A percentile compares a stretch with the other conserved stretches of the same genome.
phyloP scores from a whole-genome alignment of 2,113 vertebrate genomes.

The Corythornis vintsioides region DNA sequence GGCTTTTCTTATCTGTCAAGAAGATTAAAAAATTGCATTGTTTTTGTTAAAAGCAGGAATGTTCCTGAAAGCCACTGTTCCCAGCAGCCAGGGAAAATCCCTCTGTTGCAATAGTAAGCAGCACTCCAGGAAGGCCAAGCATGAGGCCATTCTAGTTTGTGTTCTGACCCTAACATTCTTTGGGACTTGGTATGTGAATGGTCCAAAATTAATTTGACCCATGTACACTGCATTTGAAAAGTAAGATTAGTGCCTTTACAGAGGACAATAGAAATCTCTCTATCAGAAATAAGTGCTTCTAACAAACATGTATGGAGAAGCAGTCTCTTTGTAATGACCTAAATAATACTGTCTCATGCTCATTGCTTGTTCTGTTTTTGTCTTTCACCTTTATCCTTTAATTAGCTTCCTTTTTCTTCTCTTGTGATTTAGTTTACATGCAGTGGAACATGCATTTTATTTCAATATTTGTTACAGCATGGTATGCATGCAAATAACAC shows the following conservation, averaged over 20 bases:
- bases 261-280: neutral
- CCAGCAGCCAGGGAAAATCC: neutral
- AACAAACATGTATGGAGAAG: neutral
- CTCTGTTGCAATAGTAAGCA: neutral
- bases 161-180: neutral
- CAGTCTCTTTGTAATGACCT: neutral
- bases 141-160: neutral
- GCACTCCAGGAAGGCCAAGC: neutral
- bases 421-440: constrained; percentile 27
- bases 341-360: neutral
- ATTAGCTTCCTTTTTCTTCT: constrained; percentile 29
- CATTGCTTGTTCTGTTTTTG: constrained; percentile 20
- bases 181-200: neutral
- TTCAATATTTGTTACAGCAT: neutral
- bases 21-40: neutral
- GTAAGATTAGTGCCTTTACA: neutral
- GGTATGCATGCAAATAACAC: constrained; percentile 17
- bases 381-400: constrained; percentile 42
- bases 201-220: neutral
- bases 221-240: neutral
- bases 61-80: neutral
- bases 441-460: constrained; percentile 10
- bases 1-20: neutral
- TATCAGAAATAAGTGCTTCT: neutral
- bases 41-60: neutral